Conservation (phyloP, 2,888 invertebrate genomes). For the Camponotus fellah region DNA sequence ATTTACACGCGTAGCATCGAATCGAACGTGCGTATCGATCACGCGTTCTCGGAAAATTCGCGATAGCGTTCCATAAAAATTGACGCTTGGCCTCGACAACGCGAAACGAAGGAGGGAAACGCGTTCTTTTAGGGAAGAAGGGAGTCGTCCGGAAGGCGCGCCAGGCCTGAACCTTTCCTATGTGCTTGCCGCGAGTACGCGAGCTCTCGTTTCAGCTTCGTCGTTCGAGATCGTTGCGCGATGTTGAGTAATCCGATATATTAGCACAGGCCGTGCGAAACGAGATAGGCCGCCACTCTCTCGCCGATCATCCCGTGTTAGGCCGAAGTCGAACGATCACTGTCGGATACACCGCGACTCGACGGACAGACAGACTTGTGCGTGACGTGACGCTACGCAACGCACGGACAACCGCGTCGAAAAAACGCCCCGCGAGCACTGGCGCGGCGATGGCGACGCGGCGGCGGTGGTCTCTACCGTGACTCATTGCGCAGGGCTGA, state of each 20-base stretch:
- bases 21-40: neutral
- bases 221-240: constrained; percentile 20
- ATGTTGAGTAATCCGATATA: constrained; percentile 23
- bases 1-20: neutral
- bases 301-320: neutral
- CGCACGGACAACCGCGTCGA: neutral
- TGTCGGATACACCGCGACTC: neutral
- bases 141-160: neutral
- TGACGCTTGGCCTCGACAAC: neutral
- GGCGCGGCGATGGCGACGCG: constrained; percentile 62
- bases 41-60: neutral
- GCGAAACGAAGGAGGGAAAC: neutral
- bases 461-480: constrained; percentile 42
- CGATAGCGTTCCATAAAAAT: neutral
- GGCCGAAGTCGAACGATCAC: neutral
- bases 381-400: no score
- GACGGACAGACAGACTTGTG: neutral
- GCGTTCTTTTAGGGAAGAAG: neutral
- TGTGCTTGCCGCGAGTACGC: neutral
- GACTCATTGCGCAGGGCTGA: constrained; percentile 75
- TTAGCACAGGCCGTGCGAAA: neutral
- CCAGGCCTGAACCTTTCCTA: neutral
- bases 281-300: neutral
- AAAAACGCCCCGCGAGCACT: constrained; percentile 15
- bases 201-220: neutral